Conservation (phyloP, 2,888 invertebrate species). For the Corbicula japonica region DNA sequence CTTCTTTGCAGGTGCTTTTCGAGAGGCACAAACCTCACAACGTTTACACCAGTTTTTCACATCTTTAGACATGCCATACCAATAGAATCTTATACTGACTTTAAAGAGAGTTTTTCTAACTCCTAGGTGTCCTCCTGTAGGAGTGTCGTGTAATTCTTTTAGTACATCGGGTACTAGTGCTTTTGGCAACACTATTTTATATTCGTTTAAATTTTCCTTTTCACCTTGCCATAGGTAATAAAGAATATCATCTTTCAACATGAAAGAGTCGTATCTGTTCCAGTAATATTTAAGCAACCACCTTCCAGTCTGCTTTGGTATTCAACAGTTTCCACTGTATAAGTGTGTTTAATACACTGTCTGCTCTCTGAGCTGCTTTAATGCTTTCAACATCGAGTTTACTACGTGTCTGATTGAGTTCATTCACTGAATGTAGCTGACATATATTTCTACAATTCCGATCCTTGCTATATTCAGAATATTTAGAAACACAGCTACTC, state of each 20-base stretch:
- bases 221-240: constrained; percentile 24
- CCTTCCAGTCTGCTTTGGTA: constrained; percentile 38
- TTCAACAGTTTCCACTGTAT: constrained; percentile 34
- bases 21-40: constrained; percentile 51
- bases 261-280: constrained; percentile 46
- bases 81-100: constrained; percentile 29
- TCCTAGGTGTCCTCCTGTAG: constrained; percentile 45
- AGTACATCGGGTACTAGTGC: not conserved
- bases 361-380: constrained; percentile 21
- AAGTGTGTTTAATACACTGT: constrained; percentile 9
- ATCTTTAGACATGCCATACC: constrained; percentile 35
- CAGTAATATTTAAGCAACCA: constrained; percentile 49
- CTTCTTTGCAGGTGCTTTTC: constrained; percentile 18
- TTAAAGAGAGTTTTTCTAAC: constrained; percentile 11
- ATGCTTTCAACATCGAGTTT: no score
- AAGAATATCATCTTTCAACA: constrained; percentile 32
- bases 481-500: no score
- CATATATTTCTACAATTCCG: no score
- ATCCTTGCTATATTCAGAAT: no score
- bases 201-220: not conserved
- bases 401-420: no score
- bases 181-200: constrained; percentile 8
- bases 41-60: constrained; percentile 39
- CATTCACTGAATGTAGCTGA: no score
- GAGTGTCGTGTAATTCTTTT: constrained; percentile 27